phyloP scores from a whole-genome alignment of 2,113 vertebrate genomes.

The Agapornis roseicollis region DNA sequence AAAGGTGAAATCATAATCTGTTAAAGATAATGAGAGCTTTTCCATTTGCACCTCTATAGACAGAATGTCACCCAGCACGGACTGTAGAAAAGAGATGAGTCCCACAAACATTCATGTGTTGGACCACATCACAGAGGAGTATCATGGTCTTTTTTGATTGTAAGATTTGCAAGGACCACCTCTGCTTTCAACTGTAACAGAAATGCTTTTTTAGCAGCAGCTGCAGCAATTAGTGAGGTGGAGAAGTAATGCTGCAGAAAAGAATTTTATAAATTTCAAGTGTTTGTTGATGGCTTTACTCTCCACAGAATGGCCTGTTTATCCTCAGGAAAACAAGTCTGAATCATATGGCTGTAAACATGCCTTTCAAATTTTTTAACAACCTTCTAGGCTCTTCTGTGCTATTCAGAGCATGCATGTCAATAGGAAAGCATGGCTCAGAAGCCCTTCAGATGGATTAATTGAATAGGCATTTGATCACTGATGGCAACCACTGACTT shows the following conservation, averaged over 20 bases:
- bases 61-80: neutral
- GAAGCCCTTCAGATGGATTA: neutral
- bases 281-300: slow-evolving; percentile 35
- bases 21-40: neutral
- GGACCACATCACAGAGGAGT: neutral
- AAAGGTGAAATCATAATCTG: neutral
- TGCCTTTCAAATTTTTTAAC: slow-evolving; percentile 4
- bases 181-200: slow-evolving; percentile 6
- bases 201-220: slow-evolving; percentile 21
- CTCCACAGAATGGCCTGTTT: slow-evolving; percentile 14
- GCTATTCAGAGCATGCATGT: neutral
- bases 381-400: neutral
- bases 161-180: neutral
- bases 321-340: slow-evolving; percentile 24
- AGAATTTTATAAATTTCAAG: slow-evolving; percentile 52
- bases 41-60: neutral
- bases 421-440: neutral
- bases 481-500: neutral
- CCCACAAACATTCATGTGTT: neutral
- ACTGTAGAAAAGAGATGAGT: neutral
- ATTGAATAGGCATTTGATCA: neutral
- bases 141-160: neutral
- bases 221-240: slow-evolving; percentile 35
- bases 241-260: neutral
- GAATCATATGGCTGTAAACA: slow-evolving; percentile 25